Percentiles rank a stretch among this genome's conserved stretches.
phyloP scores from a whole-genome alignment of 2,888 invertebrate species.

The Cataglyphis altisquamis region DNA sequence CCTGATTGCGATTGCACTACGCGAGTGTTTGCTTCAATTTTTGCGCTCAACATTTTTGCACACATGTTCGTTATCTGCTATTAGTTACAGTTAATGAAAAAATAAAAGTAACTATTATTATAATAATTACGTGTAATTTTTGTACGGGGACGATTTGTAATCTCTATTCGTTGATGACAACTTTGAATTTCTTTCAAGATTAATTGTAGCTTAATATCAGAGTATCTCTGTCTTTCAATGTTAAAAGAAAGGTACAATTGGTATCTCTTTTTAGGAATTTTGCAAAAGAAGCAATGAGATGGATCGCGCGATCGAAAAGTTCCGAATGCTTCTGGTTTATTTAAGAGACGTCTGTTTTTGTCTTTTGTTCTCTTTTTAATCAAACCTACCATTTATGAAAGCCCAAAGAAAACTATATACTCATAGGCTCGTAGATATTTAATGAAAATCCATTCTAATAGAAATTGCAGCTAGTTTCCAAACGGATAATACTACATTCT shows the following conservation, averaged over 20 bases:
- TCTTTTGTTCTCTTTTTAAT: constrained; percentile 35
- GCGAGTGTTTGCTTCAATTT: constrained; percentile 22
- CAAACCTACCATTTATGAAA: constrained; percentile 32
- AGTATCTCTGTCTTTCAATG: not conserved
- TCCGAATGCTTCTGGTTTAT: constrained; percentile 2
- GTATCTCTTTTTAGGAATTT: not conserved
- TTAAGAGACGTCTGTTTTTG: constrained; percentile 1
- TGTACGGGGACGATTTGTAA: not conserved
- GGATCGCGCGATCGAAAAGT: not conserved
- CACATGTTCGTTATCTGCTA: not conserved
- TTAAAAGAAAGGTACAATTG: not conserved
- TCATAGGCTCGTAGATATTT: constrained; percentile 21
- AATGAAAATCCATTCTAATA: constrained; percentile 11
- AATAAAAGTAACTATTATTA: not conserved
- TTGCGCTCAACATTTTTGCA: not conserved
- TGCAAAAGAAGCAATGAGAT: not conserved
- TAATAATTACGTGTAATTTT: not conserved
- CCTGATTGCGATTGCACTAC: constrained; percentile 38
- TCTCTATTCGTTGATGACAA: not conserved
- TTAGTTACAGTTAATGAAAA: not conserved
- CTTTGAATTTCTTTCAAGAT: not conserved
- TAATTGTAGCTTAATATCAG: not conserved
- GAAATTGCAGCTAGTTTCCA: constrained; percentile 13
- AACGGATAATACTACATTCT: constrained; percentile 28
- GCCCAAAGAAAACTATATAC: not conserved